Conservation (phyloP, 1,140 invertebrate species). For the Atta colombica region DNA sequence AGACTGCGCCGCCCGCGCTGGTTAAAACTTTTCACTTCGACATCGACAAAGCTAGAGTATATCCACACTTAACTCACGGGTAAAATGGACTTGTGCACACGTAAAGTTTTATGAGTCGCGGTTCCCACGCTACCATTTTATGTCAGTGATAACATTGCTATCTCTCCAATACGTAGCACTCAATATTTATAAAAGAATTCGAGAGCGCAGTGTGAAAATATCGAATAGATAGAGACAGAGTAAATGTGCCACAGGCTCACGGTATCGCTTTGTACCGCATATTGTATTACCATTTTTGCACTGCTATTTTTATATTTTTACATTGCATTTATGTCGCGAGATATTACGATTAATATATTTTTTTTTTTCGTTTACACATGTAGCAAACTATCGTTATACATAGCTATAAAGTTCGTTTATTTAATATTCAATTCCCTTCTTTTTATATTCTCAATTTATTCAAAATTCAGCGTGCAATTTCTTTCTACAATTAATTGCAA, state of each 20-base stretch:
- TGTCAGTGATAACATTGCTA: slow-evolving; percentile 58
- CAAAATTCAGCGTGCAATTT: not conserved
- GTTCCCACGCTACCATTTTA: slow-evolving; percentile 63
- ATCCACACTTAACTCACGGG: slow-evolving; percentile 42
- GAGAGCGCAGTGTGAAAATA: slow-evolving; percentile 49
- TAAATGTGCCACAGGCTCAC: not conserved
- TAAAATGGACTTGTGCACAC: slow-evolving; percentile 60
- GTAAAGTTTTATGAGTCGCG: slow-evolving; percentile 66
- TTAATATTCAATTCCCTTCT: slow-evolving; percentile 38
- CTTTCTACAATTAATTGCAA: slow-evolving; percentile 1
- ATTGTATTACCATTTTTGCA: slow-evolving; percentile 52
- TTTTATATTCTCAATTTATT: not conserved
- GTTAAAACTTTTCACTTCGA: slow-evolving; percentile 56
- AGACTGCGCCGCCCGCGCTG: not conserved
- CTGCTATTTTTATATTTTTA: slow-evolving; percentile 50
- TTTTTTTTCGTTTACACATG: not conserved
- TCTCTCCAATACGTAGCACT: slow-evolving; percentile 54
- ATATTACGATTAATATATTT: slow-evolving; percentile 29
- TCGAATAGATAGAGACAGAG: not conserved
- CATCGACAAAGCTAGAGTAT: slow-evolving; percentile 12
- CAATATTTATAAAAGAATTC: slow-evolving; percentile 69
- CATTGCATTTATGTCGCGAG: slow-evolving; percentile 45
- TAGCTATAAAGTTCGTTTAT: slow-evolving; percentile 22
- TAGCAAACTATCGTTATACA: not conserved
- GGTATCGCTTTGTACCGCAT: slow-evolving; percentile 17